A percentile compares a stretch with the other conserved stretches of the same genome.
phyloP scores from a whole-genome alignment of 2,888 invertebrate species.

The Sialis fuliginosa region DNA sequence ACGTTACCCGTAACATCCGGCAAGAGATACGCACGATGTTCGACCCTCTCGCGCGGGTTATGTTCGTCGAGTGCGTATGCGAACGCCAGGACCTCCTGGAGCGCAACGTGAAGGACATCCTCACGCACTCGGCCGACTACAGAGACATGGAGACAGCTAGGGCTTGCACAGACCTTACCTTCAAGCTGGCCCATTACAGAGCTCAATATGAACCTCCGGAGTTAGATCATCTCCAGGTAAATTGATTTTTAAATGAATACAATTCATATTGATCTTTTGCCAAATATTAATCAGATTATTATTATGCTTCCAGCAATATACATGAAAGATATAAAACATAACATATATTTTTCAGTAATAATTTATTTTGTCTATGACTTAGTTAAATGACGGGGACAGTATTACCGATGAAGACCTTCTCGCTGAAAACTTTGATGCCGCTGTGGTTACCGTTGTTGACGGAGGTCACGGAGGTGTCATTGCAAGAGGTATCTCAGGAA shows the following conservation, averaged over 20 bases:
- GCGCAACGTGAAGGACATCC: conserved; percentile 58
- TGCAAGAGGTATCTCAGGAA: conserved; percentile 54
- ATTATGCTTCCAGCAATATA: too few species aligned
- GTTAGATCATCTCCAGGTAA: conserved; percentile 14
- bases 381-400: too few species aligned
- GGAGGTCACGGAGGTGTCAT: conserved; percentile 48
- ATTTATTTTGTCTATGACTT: too few species aligned
- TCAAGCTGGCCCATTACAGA: conserved; percentile 71
- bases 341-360: too few species aligned
- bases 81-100: conserved; percentile 58
- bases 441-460: conserved; percentile 33
- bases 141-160: conserved; percentile 56
- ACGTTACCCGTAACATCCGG: conserved; percentile 68
- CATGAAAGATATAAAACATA: too few species aligned
- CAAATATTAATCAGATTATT: too few species aligned
- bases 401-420: too few species aligned
- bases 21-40: conserved; percentile 59
- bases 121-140: conserved; percentile 77
- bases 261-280: too few species aligned
- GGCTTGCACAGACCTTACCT: conserved; percentile 63
- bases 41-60: conserved; percentile 52
- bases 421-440: too few species aligned
- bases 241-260: too few species aligned
- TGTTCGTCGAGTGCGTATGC: conserved; percentile 86
- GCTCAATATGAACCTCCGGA: conserved; percentile 65